Evolutionary conservation across 2,113 vertebrate genomes (phyloP).

Genomic region (Cyanoramphus novaezelandiae): DNA sequence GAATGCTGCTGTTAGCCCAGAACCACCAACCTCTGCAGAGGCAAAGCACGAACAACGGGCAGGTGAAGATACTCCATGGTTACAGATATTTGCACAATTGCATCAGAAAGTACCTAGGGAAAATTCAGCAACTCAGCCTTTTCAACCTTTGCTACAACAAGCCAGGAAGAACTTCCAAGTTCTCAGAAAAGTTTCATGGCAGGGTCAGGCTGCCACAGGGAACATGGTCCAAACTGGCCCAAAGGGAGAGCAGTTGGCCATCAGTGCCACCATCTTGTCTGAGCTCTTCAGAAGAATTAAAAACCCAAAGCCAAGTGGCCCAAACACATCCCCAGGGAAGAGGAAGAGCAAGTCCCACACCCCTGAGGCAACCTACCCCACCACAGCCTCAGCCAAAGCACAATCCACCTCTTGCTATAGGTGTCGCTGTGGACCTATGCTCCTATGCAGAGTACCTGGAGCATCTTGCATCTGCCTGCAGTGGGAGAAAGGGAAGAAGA

Average conservation of each 20-base stretch:
- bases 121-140: neutral
- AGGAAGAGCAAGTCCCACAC: neutral
- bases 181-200: neutral
- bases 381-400: neutral
- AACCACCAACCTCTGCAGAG: neutral
- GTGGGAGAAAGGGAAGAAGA: slow-evolving; percentile 32
- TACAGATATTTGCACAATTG: neutral
- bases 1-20: neutral
- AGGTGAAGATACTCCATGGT: accelerated
- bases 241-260: neutral
- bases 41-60: accelerated
- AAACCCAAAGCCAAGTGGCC: neutral
- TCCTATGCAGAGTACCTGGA: slow-evolving; percentile 40
- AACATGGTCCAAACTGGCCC: accelerated
- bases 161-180: neutral
- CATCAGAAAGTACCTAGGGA: neutral
- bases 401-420: slow-evolving; percentile 27
- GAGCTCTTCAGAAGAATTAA: neutral
- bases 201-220: neutral
- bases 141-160: neutral
- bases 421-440: slow-evolving; percentile 68
- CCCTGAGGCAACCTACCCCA: neutral
- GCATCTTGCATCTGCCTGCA: neutral
- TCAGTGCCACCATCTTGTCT: accelerated
- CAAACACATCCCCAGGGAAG: neutral